phyloP scores from a whole-genome alignment of 2,797 vertebrate genomes.

The Halcyon badia region DNA sequence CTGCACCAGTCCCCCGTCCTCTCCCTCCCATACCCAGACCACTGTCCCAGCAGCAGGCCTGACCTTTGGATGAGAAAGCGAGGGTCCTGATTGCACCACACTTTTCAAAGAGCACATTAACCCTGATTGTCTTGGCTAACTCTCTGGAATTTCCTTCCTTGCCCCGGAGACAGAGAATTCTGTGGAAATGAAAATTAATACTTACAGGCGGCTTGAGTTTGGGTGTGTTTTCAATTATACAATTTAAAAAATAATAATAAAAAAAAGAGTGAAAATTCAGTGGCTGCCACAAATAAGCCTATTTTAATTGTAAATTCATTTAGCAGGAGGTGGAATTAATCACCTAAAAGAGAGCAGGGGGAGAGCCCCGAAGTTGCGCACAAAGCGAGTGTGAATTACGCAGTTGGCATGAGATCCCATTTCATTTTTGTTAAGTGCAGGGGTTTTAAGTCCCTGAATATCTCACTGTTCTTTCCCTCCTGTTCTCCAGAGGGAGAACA shows the following conservation, averaged over 20 bases:
- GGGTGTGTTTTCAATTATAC: constrained; percentile 76
- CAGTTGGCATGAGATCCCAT: constrained; percentile 66
- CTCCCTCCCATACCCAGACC: neutral
- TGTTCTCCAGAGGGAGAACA: constrained; percentile 68
- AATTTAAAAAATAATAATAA: neutral
- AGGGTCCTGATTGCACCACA: constrained; percentile 51
- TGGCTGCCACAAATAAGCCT: constrained; percentile 61
- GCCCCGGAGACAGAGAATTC: constrained; percentile 66
- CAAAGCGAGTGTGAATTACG: constrained; percentile 17
- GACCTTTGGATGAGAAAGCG: constrained; percentile 30
- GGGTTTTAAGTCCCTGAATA: constrained; percentile 64
- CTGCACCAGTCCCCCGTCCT: accelerated
- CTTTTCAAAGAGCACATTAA: constrained; percentile 70
- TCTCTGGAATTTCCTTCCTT: constrained; percentile 79
- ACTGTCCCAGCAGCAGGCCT: neutral
- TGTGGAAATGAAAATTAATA: constrained; percentile 78
- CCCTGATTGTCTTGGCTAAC: constrained; percentile 77
- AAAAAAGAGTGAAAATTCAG: constrained; percentile 30
- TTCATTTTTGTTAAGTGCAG: constrained; percentile 67
- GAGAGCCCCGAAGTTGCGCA: neutral
- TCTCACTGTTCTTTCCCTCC: constrained; percentile 67
- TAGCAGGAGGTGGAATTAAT: constrained; percentile 62
- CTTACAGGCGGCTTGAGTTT: constrained; percentile 53
- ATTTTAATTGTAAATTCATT: constrained; percentile 70
- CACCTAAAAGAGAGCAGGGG: neutral